These are phyloP conservation scores for Galerucella nymphaeae DNA, from an alignment of 2,888 invertebrate species.

Conservation along the genomic window DNA sequence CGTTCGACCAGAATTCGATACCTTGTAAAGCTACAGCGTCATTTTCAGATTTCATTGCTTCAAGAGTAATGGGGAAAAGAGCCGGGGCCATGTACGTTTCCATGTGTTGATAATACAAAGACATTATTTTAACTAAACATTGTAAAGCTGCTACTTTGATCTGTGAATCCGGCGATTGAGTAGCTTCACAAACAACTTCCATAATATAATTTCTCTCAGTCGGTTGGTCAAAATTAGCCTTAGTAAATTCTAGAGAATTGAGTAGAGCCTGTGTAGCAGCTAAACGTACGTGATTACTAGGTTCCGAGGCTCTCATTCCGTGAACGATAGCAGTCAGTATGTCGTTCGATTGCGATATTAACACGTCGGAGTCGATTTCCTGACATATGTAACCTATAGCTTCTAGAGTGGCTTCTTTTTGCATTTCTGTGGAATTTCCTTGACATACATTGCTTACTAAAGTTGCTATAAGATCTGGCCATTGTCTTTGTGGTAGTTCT, in stretches of 20 bases:
- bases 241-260: conserved; percentile 98
- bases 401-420: conserved; percentile 96
- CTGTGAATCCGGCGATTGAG: conserved; percentile 90
- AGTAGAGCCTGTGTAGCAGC: conserved; percentile 97
- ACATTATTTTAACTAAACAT: conserved; percentile 97
- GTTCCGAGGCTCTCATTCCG: conserved; percentile 95
- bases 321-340: conserved; percentile 93
- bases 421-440: conserved; percentile 87
- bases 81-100: conserved; percentile 99
- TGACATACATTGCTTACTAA: conserved; percentile 93
- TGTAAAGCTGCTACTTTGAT: conserved; percentile 95
- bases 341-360: conserved; percentile 92
- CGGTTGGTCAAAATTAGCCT: conserved; percentile 98
- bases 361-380: conserved; percentile 94
- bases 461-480: conserved; percentile 89
- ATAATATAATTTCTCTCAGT: conserved; percentile 98
- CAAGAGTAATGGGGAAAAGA: conserved; percentile 96
- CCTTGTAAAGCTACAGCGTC: conserved; percentile 98
- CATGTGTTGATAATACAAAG: conserved; percentile 98
- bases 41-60: conserved; percentile 97
- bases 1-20: conserved; percentile 99
- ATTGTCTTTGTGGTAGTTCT: conserved; percentile 91
- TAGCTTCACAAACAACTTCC: conserved; percentile 98
- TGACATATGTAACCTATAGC: conserved; percentile 99
- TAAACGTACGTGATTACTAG: conserved; percentile 91